phyloP scores from a whole-genome alignment of 2,888 invertebrate species.

The Gymnoscelis rufifasciata region DNA sequence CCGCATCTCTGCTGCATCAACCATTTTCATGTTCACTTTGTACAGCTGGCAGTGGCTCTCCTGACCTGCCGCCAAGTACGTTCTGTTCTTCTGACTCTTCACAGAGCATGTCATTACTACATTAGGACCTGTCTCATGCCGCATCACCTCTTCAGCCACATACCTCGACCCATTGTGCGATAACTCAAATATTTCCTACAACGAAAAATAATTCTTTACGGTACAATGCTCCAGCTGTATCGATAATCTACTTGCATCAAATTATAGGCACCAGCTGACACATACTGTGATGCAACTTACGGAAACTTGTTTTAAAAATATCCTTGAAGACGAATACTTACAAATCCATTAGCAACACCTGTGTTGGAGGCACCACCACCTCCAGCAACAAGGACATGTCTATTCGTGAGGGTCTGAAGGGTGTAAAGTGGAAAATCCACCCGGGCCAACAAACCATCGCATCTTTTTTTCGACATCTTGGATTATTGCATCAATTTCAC shows the following conservation, averaged over 20 bases:
- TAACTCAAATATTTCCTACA: constrained; percentile 94
- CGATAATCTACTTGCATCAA: constrained; percentile 23
- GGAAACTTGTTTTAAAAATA: constrained; percentile 10
- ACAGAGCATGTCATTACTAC: constrained; percentile 96
- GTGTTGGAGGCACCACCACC: constrained; percentile 98
- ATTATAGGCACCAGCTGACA: constrained; percentile 42
- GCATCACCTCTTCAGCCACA: constrained; percentile 91
- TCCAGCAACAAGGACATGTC: constrained; percentile 97
- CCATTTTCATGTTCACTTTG: constrained; percentile 81
- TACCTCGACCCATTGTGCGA: constrained; percentile 90
- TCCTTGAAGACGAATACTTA: constrained; percentile 73
- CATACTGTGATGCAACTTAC: constrained; percentile 30
- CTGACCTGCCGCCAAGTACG: constrained; percentile 92
- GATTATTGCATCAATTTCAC: constrained; percentile 52
- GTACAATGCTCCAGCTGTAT: constrained; percentile 14
- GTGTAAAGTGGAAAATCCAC: constrained; percentile 97
- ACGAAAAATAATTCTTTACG: constrained; percentile 22
- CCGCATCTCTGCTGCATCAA: constrained; percentile 77
- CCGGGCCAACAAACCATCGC: constrained; percentile 88
- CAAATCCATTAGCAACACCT: constrained; percentile 98
- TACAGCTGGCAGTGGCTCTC: constrained; percentile 95
- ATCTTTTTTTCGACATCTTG: constrained; percentile 70
- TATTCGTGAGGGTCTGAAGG: constrained; percentile 92
- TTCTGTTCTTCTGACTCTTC: constrained; percentile 84
- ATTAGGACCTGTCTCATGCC: constrained; percentile 92